A percentile compares a stretch with the other conserved stretches of the same genome.
These are phyloP conservation scores for Tiphia femorata DNA, from an alignment of 2,888 invertebrate genomes.

Conservation along the genomic window DNA sequence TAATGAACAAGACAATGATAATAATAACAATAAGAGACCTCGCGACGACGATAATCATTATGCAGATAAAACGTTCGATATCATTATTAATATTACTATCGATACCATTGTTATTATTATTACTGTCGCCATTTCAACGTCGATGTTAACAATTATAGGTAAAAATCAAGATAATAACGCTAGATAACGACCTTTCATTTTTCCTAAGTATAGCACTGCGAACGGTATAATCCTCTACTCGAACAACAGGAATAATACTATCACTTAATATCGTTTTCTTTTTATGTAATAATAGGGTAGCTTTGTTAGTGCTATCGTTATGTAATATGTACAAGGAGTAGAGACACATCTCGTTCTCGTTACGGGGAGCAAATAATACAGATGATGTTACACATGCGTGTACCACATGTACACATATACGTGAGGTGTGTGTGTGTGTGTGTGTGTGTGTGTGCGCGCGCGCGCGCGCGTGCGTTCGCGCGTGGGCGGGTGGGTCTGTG, in stretches of 20 bases:
- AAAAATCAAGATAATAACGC: slow-evolving; percentile 41
- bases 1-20: slow-evolving; percentile 14
- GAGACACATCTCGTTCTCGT: slow-evolving; percentile 3
- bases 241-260: slow-evolving; percentile 60
- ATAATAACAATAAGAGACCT: slow-evolving; percentile 19
- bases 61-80: too few species aligned
- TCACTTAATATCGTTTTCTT: slow-evolving; percentile 50
- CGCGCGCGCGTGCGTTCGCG: too few species aligned
- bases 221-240: slow-evolving; percentile 39
- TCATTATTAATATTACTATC: slow-evolving; percentile 18
- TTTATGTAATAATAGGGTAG: slow-evolving; percentile 35
- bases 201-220: slow-evolving; percentile 37
- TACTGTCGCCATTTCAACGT: slow-evolving; percentile 29
- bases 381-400: slow-evolving; percentile 5
- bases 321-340: slow-evolving; percentile 5
- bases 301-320: slow-evolving; percentile 38
- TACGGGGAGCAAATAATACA: slow-evolving; percentile 12
- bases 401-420: slow-evolving; percentile 3
- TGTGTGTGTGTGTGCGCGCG: slow-evolving; percentile 1
- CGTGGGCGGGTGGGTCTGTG: too few species aligned
- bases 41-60: too few species aligned
- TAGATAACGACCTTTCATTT: slow-evolving; percentile 34
- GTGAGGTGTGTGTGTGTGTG: not conserved
- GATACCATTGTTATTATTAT: slow-evolving; percentile 26
- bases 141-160: slow-evolving; percentile 37